Evolutionary conservation across 2,797 vertebrate species (phyloP).

Genomic region (Mus minutoides): DNA sequence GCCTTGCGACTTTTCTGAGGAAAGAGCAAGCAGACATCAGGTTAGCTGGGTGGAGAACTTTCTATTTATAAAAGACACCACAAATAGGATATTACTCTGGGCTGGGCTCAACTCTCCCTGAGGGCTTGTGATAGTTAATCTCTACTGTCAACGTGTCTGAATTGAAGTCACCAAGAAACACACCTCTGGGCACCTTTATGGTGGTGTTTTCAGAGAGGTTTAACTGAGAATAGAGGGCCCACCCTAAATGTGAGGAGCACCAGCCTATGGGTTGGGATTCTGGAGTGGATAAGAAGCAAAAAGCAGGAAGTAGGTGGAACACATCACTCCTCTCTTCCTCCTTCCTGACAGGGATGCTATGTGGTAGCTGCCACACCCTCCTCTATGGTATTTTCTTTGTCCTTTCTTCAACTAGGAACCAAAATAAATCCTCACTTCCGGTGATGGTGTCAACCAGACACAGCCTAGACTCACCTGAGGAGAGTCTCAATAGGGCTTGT

Average conservation of each 20-base stretch:
- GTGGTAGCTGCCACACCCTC: not conserved
- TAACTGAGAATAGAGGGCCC: not conserved
- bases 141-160: not conserved
- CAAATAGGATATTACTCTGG: not conserved
- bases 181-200: not conserved
- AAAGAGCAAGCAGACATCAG: not conserved
- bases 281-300: not conserved
- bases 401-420: not conserved
- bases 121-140: not conserved
- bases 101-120: not conserved
- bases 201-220: not conserved
- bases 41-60: not conserved
- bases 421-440: not conserved
- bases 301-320: not conserved
- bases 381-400: not conserved
- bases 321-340: not conserved
- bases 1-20: not conserved
- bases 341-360: not conserved
- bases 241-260: not conserved
- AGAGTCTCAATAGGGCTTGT: not conserved
- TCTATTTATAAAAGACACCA: not conserved
- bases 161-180: not conserved
- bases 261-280: not conserved
- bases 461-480: not conserved
- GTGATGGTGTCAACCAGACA: not conserved